Conservation (phyloP, 2,797 vertebrate species). For the Amphiprion clarkii region DNA sequence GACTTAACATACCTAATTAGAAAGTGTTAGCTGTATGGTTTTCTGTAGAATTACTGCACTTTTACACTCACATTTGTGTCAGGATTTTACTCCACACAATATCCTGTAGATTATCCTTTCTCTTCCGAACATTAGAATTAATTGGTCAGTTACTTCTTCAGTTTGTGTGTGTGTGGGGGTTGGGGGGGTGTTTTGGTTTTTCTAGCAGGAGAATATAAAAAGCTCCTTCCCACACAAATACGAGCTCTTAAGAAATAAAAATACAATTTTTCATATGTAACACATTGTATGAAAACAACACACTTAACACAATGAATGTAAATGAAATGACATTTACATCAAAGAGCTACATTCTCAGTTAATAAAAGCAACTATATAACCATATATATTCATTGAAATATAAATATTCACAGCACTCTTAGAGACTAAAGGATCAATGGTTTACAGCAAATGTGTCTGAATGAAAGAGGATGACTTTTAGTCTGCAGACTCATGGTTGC, state of each 20-base stretch:
- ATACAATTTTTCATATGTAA: slow-evolving; percentile 34
- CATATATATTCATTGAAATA: slow-evolving; percentile 73
- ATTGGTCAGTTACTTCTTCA: no score
- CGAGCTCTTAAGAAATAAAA: slow-evolving; percentile 31
- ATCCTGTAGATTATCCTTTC: no score
- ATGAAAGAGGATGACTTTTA: background rate
- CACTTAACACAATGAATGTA: slow-evolving; percentile 35
- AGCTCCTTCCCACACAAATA: slow-evolving; percentile 28
- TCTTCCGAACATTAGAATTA: no score
- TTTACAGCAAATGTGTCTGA: slow-evolving; percentile 48
- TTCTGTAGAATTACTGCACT: no score
- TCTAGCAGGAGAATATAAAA: no score
- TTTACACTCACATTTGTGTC: no score
- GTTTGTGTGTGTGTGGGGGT: no score
- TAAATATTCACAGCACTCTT: slow-evolving; percentile 77
- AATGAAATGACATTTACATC: slow-evolving; percentile 54
- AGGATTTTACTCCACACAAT: no score
- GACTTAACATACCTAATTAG: no score
- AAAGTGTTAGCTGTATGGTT: no score
- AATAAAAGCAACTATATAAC: slow-evolving; percentile 51
- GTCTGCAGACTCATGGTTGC: slow-evolving; percentile 9
- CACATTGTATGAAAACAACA: slow-evolving; percentile 30
- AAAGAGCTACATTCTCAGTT: slow-evolving; percentile 62
- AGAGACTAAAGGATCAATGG: slow-evolving; percentile 31
- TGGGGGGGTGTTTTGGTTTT: no score